phyloP scores from a whole-genome alignment of 2,113 vertebrate species.

The Nannobrachium achirus region DNA sequence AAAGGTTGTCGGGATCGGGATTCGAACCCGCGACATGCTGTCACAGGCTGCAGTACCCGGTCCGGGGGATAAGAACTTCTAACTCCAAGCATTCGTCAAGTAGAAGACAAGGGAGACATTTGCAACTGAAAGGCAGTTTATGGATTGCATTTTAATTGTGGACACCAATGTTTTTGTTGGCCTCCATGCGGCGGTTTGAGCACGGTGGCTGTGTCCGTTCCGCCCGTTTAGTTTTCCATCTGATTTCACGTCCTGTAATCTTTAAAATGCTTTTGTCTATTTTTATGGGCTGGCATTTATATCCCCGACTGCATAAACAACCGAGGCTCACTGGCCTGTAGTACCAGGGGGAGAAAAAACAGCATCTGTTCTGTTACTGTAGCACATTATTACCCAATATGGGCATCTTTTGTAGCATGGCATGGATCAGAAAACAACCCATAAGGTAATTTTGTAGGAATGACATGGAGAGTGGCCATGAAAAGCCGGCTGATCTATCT shows the following conservation, averaged over 20 bases:
- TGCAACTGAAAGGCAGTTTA: not conserved
- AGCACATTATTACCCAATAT: constrained; percentile 32
- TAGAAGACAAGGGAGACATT: too few species aligned
- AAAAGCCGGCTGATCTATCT: constrained; percentile 18
- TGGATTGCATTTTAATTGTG: not conserved
- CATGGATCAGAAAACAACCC: not conserved
- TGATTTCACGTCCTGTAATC: constrained; percentile 63
- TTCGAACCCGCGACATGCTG: too few species aligned
- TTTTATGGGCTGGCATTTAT: constrained; percentile 58
- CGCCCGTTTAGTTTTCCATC: constrained; percentile 22
- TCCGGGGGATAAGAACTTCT: not conserved
- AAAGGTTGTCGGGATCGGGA: too few species aligned
- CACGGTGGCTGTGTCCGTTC: not conserved
- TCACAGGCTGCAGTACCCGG: too few species aligned
- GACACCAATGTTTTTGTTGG: constrained; percentile 6
- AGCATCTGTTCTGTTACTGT: constrained; percentile 30
- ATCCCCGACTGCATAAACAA: constrained; percentile 60
- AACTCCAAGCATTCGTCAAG: not conserved
- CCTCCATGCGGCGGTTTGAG: not conserved
- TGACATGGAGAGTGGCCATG: not conserved
- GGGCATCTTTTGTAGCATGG: constrained; percentile 12
- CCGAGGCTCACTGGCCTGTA: constrained; percentile 30
- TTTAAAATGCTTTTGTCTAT: constrained; percentile 60
- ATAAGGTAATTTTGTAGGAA: not conserved
- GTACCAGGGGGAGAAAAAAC: constrained; percentile 52